A percentile compares a stretch with the other conserved stretches of the same genome.
These are phyloP conservation scores for Pristis pectinata DNA, from an alignment of 2,797 vertebrate genomes.

Conservation along the genomic window DNA sequence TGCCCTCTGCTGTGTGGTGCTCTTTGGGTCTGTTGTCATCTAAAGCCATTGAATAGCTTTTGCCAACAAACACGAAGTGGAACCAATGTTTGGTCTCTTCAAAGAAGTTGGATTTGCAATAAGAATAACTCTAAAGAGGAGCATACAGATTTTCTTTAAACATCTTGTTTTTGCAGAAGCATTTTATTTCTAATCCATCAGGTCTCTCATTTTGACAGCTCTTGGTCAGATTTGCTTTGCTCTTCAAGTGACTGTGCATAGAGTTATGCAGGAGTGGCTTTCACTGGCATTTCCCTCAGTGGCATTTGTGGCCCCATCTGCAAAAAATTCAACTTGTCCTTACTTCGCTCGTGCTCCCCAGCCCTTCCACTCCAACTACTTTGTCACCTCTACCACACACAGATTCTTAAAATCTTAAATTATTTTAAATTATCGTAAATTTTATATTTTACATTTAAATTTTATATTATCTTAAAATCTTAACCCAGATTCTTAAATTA, in stretches of 20 bases:
- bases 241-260: not conserved
- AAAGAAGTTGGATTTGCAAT: not conserved
- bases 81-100: not conserved
- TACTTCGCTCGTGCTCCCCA: not conserved
- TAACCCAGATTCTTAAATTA: too few relatives aligned
- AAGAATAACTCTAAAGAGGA: not conserved
- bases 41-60: too few relatives aligned
- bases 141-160: not conserved
- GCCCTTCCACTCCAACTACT: not conserved
- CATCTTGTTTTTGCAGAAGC: not conserved
- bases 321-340: not conserved
- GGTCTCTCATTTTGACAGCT: not conserved
- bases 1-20: not conserved
- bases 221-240: not conserved
- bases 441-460: too few relatives aligned
- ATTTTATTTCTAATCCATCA: not conserved
- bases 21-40: not conserved
- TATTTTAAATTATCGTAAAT: too few relatives aligned
- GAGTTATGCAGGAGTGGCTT: not conserved
- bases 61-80: too few relatives aligned
- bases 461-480: too few relatives aligned
- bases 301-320: not conserved
- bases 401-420: too few relatives aligned
- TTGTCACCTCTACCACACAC: not conserved
- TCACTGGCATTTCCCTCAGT: not conserved